Conservation (phyloP, 2,113 vertebrate genomes). For the Oryctolagus cuniculus region DNA sequence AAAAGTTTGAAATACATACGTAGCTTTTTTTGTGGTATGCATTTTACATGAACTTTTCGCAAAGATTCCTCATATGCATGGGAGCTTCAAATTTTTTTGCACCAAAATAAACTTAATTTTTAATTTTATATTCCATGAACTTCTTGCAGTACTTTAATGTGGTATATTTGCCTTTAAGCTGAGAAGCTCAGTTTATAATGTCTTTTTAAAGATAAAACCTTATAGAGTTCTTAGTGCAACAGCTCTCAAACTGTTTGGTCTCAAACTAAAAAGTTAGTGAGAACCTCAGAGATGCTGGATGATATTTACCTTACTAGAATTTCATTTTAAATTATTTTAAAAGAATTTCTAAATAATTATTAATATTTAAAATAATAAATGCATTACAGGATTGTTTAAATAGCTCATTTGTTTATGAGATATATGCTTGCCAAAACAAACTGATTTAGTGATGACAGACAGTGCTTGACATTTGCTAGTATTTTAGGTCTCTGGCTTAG, state of each 20-base stretch:
- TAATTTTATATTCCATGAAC: no score
- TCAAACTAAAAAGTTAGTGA: not conserved
- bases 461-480: not conserved
- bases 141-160: not conserved
- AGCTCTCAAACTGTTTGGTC: constrained; percentile 46
- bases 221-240: not conserved
- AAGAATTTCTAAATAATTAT: not conserved
- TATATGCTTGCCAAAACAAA: constrained; percentile 17
- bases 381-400: not conserved
- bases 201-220: constrained; percentile 33
- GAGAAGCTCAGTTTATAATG: not conserved
- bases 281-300: not conserved
- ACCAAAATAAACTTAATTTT: no score
- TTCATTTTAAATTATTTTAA: not conserved
- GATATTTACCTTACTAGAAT: constrained; percentile 8
- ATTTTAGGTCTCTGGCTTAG: not conserved
- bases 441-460: not conserved
- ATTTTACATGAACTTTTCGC: no score
- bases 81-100: no score
- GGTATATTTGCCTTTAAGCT: constrained; percentile 9
- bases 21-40: no score
- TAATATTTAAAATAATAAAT: not conserved
- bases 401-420: not conserved
- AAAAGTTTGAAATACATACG: no score
- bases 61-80: no score